These are phyloP conservation scores for Lasioglossum oenotherae DNA, from an alignment of 2,888 invertebrate genomes.

Conservation along the genomic window DNA sequence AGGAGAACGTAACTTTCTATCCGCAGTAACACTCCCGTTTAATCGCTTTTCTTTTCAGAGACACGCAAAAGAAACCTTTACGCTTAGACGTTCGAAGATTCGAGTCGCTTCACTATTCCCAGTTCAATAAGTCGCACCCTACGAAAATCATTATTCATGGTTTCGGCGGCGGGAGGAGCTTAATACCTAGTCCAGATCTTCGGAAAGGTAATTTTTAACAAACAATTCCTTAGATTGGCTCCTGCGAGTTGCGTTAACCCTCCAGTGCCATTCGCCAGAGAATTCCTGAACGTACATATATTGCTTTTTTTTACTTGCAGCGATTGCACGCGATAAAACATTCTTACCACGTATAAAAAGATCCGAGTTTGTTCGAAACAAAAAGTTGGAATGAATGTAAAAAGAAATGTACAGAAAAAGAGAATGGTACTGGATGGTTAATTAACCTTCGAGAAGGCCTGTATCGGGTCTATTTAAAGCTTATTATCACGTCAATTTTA, in stretches of 20 bases:
- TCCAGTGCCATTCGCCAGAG: neutral
- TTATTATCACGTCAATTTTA: neutral
- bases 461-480: neutral
- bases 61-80: conserved; percentile 91
- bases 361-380: neutral
- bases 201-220: conserved; percentile 86
- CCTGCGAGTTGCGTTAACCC: neutral
- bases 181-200: conserved; percentile 94
- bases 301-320: neutral
- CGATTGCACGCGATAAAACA: neutral
- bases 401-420: too few species aligned
- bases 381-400: neutral
- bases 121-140: conserved; percentile 91
- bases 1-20: neutral
- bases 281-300: neutral
- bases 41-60: conserved; percentile 83
- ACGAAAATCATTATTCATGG: conserved; percentile 96
- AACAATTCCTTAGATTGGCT: neutral
- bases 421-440: too few species aligned
- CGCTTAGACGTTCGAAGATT: conserved; percentile 89
- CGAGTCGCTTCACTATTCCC: conserved; percentile 90
- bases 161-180: conserved; percentile 93
- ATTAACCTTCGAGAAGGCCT: neutral
- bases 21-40: neutral
- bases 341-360: neutral